Base-by-base conservation (phyloP, 2,888 invertebrate species). In the Caenorhabditis zanzibari region DNA sequence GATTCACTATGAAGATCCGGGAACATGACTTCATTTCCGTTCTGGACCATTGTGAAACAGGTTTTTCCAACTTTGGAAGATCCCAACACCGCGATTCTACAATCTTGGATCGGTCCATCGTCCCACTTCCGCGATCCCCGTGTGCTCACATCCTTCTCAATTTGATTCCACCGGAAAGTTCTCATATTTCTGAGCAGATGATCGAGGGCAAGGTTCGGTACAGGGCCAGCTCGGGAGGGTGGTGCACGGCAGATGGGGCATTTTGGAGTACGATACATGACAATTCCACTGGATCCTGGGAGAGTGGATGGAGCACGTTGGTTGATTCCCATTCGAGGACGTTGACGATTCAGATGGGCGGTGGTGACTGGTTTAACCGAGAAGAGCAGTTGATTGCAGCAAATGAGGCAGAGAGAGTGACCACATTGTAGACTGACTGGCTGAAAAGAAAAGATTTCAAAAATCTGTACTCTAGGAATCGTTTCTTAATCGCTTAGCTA, bases 341-440 rank as follows among this genome's bases (percentile, higher is more conserved):
- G 54, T 9, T 19, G 58, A 26, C 72, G 61, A 56, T 47, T 41
- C 16, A 59, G 16, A 35, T 44, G 35, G 19, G 44, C 32, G 7
- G 52, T 59, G n/a, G 61, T 28, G 16, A 52, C 52, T 9, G 63
- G 66, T 44, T 38, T 47, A 14, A 28, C 16, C 14, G 68, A 82
- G 56, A 77, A 77, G 44, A 77, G 69, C 54, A 77, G 73, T 26
- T 69, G 71, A 56, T 75, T 77, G 71, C 86, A 85, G 71, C 86
- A 86, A 12, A 69, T 52, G 3, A 77, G 71, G 32, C 88, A 88
- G 2, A 88, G 26, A 2, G 88, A 88, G 61, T 88, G 88, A 32
- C 88, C 88, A 71, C 88, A 88, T 81, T 86, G 88, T 10, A 88
- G 82, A 26, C 82, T 81, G 44, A 85, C 71, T 14, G 88, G 88